Evolutionary conservation across 2,113 vertebrate species (phyloP).

Genomic region (Cololabis saira): DNA sequence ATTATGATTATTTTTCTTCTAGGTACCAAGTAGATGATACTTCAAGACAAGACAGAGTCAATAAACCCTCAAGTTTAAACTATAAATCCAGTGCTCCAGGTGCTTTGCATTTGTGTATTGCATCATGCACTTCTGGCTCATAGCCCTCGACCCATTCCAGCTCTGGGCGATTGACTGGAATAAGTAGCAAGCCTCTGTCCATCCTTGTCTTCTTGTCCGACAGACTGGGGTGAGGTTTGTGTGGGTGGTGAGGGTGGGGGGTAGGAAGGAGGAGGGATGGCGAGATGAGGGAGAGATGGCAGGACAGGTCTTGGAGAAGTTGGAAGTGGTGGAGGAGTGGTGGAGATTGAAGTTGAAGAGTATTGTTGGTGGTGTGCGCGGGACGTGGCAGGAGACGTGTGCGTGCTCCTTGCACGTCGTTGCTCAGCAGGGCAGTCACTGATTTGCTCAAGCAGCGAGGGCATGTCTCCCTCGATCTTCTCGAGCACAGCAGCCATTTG

Average conservation of each 20-base stretch:
- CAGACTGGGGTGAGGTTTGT: conserved; percentile 55
- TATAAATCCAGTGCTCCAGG: conserved; percentile 27
- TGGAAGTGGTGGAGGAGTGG: conserved; percentile 68
- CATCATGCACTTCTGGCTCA: conserved; percentile 57
- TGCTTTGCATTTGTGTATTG: conserved; percentile 17
- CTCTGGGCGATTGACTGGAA: conserved; percentile 71
- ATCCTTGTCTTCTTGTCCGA: conserved; percentile 62
- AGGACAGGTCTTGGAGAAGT: conserved; percentile 60
- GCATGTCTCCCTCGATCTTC: conserved; percentile 87
- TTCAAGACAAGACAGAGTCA: conserved; percentile 27
- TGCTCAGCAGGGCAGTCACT: conserved; percentile 79
- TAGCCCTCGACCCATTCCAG: conserved; percentile 71
- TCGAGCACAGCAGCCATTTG: conserved; percentile 86
- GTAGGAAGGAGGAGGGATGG: conserved; percentile 63
- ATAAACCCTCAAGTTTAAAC: conserved; percentile 27
- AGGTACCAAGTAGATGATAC: conserved; percentile 21
- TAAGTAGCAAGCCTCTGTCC: conserved; percentile 55
- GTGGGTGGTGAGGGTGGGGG: conserved; percentile 75
- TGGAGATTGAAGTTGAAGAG: conserved; percentile 27
- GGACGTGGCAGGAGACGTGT: conserved; percentile 71
- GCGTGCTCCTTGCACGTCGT: conserved; percentile 69
- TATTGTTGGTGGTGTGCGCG: conserved; percentile 60
- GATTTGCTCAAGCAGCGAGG: conserved; percentile 83
- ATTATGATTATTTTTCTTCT: conserved; percentile 32
- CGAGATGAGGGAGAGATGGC: conserved; percentile 63